Base-by-base conservation (phyloP, 2,797 vertebrate genomes). In the Acrocephalus scirpaceus region DNA sequence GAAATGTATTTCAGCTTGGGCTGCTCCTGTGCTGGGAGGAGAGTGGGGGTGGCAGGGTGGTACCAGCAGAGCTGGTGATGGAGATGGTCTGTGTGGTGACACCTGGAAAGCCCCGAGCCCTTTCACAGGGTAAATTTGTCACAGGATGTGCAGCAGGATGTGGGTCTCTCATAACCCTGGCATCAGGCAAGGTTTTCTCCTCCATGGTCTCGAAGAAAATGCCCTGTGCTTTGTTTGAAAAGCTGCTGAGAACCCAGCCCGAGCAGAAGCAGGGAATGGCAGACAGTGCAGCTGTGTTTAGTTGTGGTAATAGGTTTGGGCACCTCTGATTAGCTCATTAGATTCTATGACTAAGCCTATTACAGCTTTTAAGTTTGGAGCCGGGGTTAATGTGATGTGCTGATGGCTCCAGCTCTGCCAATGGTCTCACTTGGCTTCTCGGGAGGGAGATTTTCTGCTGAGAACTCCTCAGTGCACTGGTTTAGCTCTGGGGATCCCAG, bases 21-120 rank as follows among this genome's bases (percentile, higher is more conserved):
- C 62, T 90, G 91, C 9, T 23, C 58, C 87, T 70, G n/a, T 50
- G 3, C 42, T 25, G 69, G 19, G 19, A 57, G 53, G 50, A 65
- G 32, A 19, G 32, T 4, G 30, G 34, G 47, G 69, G 48, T 4
- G 51, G 11, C 29, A 20, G n/a, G n/a, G n/a, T n/a, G n/a, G n/a
- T n/a, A 29, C 4, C 5, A 29, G 60, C 60, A 53, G n/a, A 19
- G 2, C 10, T 54, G 29, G 9, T 4, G 56, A 9, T 42, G 69
- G 79, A n/a, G 15, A 44, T 2, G 11, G 5, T 2, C 48, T 4
- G 0, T 30, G 61, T 0, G 18, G 16, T 4, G 45, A 4, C 38
- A 11, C n/a, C 51, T 47, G 65, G 16, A 50, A 20, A n/a, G 7
- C 42, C 51, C 58, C 8, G 32, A 90, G 38, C 36, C 29, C 45